A percentile compares a stretch with the other conserved stretches of the same genome.
phyloP scores from a whole-genome alignment of 1,140 invertebrate species.

The Papilio machaon region DNA sequence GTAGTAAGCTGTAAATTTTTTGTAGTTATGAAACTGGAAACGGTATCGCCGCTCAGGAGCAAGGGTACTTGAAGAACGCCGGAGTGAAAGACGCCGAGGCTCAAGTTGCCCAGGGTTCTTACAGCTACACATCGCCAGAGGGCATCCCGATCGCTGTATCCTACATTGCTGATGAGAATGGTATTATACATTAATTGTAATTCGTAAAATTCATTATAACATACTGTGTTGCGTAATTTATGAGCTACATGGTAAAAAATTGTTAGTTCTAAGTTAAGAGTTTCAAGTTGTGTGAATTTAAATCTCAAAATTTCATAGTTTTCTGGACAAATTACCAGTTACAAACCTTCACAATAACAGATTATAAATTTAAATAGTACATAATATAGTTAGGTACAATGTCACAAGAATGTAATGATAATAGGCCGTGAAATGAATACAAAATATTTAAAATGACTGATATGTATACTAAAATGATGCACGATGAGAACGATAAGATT shows the following conservation, averaged over 20 bases:
- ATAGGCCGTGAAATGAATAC: slow-evolving; percentile 13
- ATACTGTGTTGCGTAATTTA: no score
- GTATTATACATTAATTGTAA: background rate
- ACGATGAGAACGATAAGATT: background rate
- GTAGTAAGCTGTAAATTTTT: background rate
- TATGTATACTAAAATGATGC: background rate
- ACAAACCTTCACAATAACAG: background rate
- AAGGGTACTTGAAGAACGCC: slow-evolving; percentile 86
- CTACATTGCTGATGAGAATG: slow-evolving; percentile 83
- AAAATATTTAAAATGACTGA: background rate
- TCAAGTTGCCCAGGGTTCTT: slow-evolving; percentile 83
- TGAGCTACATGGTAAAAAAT: no score
- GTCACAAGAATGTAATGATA: background rate
- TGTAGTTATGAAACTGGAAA: slow-evolving; percentile 86
- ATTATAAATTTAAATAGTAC: background rate
- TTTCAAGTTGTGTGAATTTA: background rate
- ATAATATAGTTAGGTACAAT: background rate
- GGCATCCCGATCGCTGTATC: slow-evolving; percentile 84
- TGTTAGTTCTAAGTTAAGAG: no score
- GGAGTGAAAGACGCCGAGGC: slow-evolving; percentile 84
- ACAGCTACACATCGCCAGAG: slow-evolving; percentile 85
- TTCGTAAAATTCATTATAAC: no score
- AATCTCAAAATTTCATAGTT: background rate
- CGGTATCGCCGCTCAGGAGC: slow-evolving; percentile 86
- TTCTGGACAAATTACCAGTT: background rate